Evolutionary conservation across 1,140 invertebrate species (phyloP), one percentile per base, ranked within the genome.

Genomic region (Phocides pigmalion): DNA sequence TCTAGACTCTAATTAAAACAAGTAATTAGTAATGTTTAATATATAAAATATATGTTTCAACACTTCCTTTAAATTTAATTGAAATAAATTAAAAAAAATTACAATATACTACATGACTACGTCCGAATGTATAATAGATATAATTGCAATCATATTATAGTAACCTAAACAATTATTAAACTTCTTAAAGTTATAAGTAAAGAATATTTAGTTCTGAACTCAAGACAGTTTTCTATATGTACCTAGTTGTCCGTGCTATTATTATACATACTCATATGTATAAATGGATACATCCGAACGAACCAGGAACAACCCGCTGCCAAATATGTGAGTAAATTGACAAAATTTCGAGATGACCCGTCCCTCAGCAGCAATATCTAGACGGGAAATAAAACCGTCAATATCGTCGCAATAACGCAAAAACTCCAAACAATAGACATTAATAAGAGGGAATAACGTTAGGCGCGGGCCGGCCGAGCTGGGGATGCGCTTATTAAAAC

Each of bases 401-500:
- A 75, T 74, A 76, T 64, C 59, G 72, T 63, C 77, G 79, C 76
- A 88, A 90, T 87, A 87, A 84, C 74, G 78, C 79, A 85, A 84
- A 72, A 86, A 83, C 76, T 84, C 79, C 79, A 83, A 88, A 88
- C 87, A 90, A 90, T 87, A 90, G 78, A 87, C 87, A 89, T 90
- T 90, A 90, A 89, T 89, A 89, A 87, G 81, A 81, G 76, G 79
- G 68, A 72, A 70, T 72, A 74, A 75, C 64, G 77, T 61, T 66
- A 70, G 75, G 70, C 70, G 64, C 50, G 74, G 80, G 59, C 67
- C 71, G 64, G 68, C 66, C 76, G 75, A 67, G 70, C 71, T 75
- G 65, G 78, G 79, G 84, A 88, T 89, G 88, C 84, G 88, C 84
- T 90, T 90, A 90, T 90, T 90, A 90, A 90, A 90, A 89, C 88